Conservation (phyloP, 2,888 invertebrate species). For the Spatulosminthurus flaviceps region DNA sequence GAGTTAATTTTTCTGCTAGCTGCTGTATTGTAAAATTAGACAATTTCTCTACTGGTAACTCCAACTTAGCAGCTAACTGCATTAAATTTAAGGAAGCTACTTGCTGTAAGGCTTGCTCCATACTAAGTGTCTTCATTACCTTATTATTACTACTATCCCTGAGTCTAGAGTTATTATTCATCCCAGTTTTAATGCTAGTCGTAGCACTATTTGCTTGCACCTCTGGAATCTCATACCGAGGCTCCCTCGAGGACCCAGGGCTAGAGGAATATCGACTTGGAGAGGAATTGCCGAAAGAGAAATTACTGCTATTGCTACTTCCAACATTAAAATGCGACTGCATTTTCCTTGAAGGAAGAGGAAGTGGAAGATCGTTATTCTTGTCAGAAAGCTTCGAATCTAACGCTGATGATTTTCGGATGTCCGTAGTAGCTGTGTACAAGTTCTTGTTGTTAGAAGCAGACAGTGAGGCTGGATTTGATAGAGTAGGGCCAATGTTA, state of each 20-base stretch:
- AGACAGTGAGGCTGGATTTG: conserved; percentile 50
- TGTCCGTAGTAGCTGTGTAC: conserved; percentile 21
- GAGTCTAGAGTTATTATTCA: too few relatives aligned
- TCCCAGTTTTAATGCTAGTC: neutral
- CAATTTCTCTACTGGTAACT: conserved; percentile 80
- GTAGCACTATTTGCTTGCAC: neutral
- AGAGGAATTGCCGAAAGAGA: too few relatives aligned
- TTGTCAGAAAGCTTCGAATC: conserved; percentile 8
- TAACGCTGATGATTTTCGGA: neutral
- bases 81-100: conserved; percentile 83
- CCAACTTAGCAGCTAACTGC: conserved; percentile 78
- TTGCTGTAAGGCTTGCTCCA: conserved; percentile 74
- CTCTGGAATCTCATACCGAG: conserved; percentile 42
- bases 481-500: conserved; percentile 64
- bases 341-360: conserved; percentile 69
- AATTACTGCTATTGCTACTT: neutral
- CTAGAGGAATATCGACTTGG: neutral
- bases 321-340: conserved; percentile 6
- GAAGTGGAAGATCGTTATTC: conserved; percentile 71
- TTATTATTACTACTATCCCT: neutral
- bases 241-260: conserved; percentile 37
- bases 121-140: conserved; percentile 54
- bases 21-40: conserved; percentile 88
- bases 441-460: conserved; percentile 31
- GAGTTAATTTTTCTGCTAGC: conserved; percentile 80